phyloP scores from a whole-genome alignment of 2,113 vertebrate species.

The Orthochromis malagaraziensis region DNA sequence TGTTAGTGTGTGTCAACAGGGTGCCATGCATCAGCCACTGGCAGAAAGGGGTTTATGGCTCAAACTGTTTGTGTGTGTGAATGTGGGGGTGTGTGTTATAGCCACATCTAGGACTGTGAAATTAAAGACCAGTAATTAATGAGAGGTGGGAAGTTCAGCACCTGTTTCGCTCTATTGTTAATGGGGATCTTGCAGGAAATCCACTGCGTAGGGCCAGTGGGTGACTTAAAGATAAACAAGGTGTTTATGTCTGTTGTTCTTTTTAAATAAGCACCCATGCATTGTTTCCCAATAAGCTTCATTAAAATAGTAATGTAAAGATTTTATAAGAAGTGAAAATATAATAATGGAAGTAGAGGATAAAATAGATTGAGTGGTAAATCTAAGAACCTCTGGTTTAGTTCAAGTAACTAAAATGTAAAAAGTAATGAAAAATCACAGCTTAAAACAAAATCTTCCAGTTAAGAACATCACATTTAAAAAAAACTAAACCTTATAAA shows the following conservation, averaged over 20 bases:
- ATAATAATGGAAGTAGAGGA: not conserved
- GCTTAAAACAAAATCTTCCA: not conserved
- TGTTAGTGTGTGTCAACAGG: constrained; percentile 86
- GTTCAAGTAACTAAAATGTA: not conserved
- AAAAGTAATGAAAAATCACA: not conserved
- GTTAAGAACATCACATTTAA: not conserved
- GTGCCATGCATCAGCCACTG: constrained; percentile 79
- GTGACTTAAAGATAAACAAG: constrained; percentile 54
- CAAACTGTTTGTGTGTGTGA: constrained; percentile 55
- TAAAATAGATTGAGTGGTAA: not conserved
- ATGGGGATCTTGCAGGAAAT: constrained; percentile 52
- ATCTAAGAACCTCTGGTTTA: not conserved
- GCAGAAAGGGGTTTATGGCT: constrained; percentile 76
- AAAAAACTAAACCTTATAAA: accelerated
- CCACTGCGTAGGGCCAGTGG: constrained; percentile 24
- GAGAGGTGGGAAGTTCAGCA: constrained; percentile 66
- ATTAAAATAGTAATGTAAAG: not conserved
- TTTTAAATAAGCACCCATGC: not conserved
- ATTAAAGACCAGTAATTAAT: constrained; percentile 73
- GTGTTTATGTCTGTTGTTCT: not conserved
- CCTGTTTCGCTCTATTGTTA: constrained; percentile 69
- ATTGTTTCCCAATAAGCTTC: not conserved
- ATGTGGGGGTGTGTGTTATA: constrained; percentile 14
- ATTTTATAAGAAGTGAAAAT: not conserved
- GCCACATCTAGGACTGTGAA: constrained; percentile 48